phyloP scores from a whole-genome alignment of 2,888 invertebrate genomes.

The Ctena decussata region DNA sequence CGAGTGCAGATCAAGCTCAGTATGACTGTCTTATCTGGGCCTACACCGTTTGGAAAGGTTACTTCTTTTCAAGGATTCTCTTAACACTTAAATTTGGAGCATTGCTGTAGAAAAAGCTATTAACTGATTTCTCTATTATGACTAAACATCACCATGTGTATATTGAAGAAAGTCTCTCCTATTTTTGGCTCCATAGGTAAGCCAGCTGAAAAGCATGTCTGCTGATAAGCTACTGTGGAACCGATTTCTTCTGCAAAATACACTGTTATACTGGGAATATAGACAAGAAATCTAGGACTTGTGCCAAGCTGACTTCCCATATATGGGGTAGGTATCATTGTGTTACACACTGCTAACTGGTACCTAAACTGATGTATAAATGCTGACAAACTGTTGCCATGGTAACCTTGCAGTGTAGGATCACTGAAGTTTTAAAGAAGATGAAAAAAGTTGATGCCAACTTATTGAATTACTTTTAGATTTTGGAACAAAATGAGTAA shows the following conservation, averaged over 20 bases:
- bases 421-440: too few species aligned
- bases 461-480: too few species aligned
- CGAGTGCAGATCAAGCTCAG: too few species aligned
- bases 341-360: not conserved
- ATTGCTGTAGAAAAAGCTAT: too few species aligned
- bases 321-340: slow-evolving; percentile 6
- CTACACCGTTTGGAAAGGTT: too few species aligned
- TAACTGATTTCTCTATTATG: slow-evolving; percentile 1
- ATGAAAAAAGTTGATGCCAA: not conserved
- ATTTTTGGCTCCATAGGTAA: slow-evolving; percentile 8
- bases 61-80: too few species aligned
- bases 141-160: slow-evolving; percentile 14
- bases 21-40: too few species aligned
- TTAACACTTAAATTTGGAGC: too few species aligned
- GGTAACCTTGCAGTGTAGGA: not conserved
- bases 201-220: not conserved
- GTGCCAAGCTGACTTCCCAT: slow-evolving; percentile 7
- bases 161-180: not conserved
- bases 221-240: slow-evolving; percentile 1
- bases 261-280: slow-evolving; percentile 2
- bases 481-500: too few species aligned
- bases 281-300: not conserved
- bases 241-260: not conserved
- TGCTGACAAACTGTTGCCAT: not conserved
- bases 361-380: slow-evolving; percentile 7